Evolutionary conservation across 2,888 invertebrate species (phyloP).

Genomic region (Ceratothoa steindachneri): DNA sequence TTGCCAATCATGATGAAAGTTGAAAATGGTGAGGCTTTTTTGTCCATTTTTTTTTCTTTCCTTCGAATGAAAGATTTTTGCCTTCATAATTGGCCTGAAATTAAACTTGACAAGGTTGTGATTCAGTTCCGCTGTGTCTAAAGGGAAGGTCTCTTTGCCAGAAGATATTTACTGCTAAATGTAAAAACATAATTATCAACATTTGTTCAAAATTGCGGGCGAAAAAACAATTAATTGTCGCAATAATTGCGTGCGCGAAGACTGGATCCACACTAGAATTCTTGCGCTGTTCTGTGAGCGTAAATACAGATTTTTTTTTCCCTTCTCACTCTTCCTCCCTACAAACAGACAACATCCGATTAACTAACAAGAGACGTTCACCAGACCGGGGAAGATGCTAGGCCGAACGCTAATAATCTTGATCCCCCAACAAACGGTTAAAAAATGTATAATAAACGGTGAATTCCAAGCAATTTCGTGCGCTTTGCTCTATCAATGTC

Average conservation of each 20-base stretch:
- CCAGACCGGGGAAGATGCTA: too few relatives aligned
- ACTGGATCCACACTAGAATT: too few relatives aligned
- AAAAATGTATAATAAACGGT: too few relatives aligned
- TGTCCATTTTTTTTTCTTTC: not conserved
- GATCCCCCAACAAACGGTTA: too few relatives aligned
- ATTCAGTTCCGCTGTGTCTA: not conserved
- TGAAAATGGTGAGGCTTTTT: not conserved
- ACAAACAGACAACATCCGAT: too few relatives aligned
- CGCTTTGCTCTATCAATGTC: too few relatives aligned
- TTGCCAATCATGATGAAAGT: not conserved
- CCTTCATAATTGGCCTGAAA: not conserved
- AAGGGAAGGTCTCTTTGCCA: not conserved
- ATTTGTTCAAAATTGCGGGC: not conserved
- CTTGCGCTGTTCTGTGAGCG: not conserved
- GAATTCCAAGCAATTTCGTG: too few relatives aligned
- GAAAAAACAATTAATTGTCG: not conserved
- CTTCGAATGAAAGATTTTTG: not conserved
- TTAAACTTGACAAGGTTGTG: not conserved
- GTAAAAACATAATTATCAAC: not conserved
- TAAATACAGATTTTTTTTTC: too few relatives aligned
- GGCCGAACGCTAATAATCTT: too few relatives aligned
- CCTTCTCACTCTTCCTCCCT: too few relatives aligned
- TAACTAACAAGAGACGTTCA: too few relatives aligned
- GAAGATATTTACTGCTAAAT: not conserved
- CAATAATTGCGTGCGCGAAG: not conserved